These are phyloP conservation scores for Hippasteria phrygiana DNA, from an alignment of 53 echinoderm and acorn worm species.

Conservation along the genomic window DNA sequence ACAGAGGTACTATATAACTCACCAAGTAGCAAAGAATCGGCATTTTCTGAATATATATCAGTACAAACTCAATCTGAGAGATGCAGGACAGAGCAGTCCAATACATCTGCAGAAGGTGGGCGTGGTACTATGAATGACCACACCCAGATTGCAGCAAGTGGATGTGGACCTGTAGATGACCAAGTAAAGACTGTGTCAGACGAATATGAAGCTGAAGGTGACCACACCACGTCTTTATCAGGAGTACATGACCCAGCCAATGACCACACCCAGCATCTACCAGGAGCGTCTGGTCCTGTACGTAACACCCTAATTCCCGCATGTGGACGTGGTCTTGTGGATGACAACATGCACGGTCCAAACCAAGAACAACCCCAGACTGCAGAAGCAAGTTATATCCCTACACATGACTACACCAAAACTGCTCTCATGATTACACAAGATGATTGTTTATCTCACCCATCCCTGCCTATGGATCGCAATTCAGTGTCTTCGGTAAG, in stretches of 20 bases:
- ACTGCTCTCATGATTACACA: not conserved
- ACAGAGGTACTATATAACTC: not conserved
- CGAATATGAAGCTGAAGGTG: too few relatives aligned
- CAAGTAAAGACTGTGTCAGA: too few relatives aligned
- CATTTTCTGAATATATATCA: constrained; percentile 8
- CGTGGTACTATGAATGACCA: not conserved
- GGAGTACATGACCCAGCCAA: not conserved
- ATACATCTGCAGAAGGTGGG: not conserved
- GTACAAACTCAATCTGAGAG: not conserved
- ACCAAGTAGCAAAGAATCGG: not conserved
- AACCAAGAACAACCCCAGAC: too few relatives aligned
- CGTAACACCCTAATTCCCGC: not conserved
- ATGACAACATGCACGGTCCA: too few relatives aligned
- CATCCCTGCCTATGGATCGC: not conserved
- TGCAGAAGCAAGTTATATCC: too few relatives aligned
- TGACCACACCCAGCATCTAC: not conserved
- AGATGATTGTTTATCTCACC: not conserved
- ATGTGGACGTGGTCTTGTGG: too few relatives aligned
- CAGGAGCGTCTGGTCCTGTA: not conserved
- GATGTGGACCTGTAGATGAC: not conserved
- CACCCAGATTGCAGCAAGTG: not conserved
- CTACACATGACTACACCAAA: too few relatives aligned
- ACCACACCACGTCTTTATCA: not conserved
- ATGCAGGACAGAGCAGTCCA: not conserved
- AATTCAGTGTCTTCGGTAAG: not conserved